phyloP scores from a whole-genome alignment of 2,888 invertebrate genomes.

The Periphyllus acericola region DNA sequence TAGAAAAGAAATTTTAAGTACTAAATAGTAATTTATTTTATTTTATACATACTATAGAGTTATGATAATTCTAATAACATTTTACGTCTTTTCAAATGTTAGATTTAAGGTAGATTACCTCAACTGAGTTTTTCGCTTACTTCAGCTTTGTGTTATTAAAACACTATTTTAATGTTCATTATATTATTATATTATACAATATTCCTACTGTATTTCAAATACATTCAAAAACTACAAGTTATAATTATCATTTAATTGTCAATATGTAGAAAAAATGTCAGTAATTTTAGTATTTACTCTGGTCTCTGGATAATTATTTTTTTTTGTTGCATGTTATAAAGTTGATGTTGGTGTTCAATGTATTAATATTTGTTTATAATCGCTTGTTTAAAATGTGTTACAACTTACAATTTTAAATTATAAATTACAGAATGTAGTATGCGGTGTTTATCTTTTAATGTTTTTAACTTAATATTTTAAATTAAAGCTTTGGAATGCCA shows the following conservation, averaged over 20 bases:
- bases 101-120: too few species aligned
- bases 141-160: not conserved
- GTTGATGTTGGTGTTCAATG: not conserved
- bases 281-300: not conserved
- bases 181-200: not conserved
- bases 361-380: not conserved
- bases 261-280: not conserved
- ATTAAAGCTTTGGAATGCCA: not conserved
- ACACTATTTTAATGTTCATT: not conserved
- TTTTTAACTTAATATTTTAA: not conserved
- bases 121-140: too few species aligned
- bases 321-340: not conserved
- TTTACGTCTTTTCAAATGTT: too few species aligned
- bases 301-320: not conserved
- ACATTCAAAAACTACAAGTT: not conserved
- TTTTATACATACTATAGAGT: too few species aligned
- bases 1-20: too few species aligned
- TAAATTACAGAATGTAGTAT: constrained; percentile 19
- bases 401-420: not conserved
- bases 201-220: not conserved
- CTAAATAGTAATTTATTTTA: too few species aligned
- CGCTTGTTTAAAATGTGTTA: not conserved
- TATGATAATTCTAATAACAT: too few species aligned
- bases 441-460: constrained; percentile 17
- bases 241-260: not conserved